Evolutionary conservation across 1,140 invertebrate species (phyloP), one percentile per base, ranked within the genome.

Genomic region (Drosophila prosaltans): DNA sequence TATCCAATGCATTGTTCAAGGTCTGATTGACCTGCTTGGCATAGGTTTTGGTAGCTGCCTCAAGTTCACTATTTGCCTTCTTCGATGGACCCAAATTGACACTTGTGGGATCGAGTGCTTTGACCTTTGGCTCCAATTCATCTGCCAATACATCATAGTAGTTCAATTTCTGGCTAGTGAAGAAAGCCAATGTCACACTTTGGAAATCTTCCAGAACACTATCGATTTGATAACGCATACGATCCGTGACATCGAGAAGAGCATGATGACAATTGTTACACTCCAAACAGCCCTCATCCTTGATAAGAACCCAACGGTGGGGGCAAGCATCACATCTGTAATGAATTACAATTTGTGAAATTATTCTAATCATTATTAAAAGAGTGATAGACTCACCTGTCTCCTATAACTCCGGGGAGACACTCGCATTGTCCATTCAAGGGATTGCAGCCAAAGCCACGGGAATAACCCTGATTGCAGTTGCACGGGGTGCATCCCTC

Each of bases 401-500:
- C 96, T 1, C 99, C 99, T 45, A 98, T 95, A 0, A 99, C 98
- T 11, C 98, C 98, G 0, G 97, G 97, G 26, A 99, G 93, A 93
- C 99, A 99, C 63, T 97, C 95, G 91, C 99, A 99, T 74, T 98
- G 97, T 0, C 99, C 99, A 2, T 96, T 98, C 8, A 94, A 82
- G 0, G 96, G 94, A 91, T 98, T 97, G 83, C 98, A 99, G 21
- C 97, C 97, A 16, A 97, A 95, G 1, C 97, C 98, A 28, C 97
- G 94, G 0, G 98, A 97, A 91, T 97, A 98, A 2, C 96, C 96
- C 65, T 94, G 95, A 76, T 97, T 97, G 82, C 97, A 98, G 62
- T 95, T 96, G 84, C 97, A 98, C 66, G 96, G 96, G 72, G 95
- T 94, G 91, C 98, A 99, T 63, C 98, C 99, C 0, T 95, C 93